Conservation (phyloP, 2,888 invertebrate species). For the Netelia inedita region DNA sequence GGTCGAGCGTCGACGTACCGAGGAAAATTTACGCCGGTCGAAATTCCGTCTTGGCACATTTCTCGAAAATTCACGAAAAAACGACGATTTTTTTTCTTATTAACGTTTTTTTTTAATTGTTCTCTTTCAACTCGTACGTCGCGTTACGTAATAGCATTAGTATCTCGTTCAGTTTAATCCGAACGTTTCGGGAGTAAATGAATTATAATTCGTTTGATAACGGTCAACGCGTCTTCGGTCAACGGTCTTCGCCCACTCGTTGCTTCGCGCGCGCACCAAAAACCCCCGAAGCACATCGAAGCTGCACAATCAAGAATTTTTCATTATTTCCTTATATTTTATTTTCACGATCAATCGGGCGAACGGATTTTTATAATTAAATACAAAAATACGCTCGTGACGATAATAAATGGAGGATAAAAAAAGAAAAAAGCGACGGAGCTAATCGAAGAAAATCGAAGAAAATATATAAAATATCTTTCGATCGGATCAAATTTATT, state of each 20-base stretch:
- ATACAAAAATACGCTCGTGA: background rate
- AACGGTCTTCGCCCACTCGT: conserved; percentile 33
- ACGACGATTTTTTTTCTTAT: background rate
- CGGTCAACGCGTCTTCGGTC: background rate
- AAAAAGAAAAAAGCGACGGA: background rate
- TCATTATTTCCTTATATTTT: conserved; percentile 7
- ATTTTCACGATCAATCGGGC: background rate
- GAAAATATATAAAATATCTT: too few species aligned
- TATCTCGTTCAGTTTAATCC: background rate
- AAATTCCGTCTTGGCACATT: conserved; percentile 4
- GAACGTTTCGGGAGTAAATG: background rate
- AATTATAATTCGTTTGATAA: background rate
- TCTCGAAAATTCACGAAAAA: conserved; percentile 1
- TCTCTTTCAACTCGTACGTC: background rate
- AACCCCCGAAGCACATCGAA: conserved; percentile 33
- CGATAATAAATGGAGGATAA: background rate
- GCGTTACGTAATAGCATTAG: background rate
- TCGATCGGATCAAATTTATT: too few species aligned
- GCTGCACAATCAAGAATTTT: conserved; percentile 5
- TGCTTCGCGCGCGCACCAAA: conserved; percentile 49
- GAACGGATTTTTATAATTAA: conserved; percentile 2
- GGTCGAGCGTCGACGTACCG: conserved; percentile 16
- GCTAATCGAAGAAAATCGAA: too few species aligned
- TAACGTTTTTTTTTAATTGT: background rate
- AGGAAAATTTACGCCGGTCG: background rate